Conservation (phyloP, 2,888 invertebrate species). For the Xanthorhoe spadicearia region DNA sequence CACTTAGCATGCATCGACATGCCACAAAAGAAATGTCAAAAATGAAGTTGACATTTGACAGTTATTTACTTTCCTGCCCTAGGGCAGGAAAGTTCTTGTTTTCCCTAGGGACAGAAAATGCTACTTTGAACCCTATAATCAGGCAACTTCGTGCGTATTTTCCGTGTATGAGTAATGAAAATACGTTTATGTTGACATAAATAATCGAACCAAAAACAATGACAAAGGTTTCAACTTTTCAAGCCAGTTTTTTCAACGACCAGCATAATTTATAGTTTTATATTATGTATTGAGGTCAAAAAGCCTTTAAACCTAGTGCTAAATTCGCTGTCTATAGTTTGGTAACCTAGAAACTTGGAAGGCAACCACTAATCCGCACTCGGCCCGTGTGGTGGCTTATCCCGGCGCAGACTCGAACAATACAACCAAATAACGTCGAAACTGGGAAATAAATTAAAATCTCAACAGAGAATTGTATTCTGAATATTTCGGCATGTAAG, state of each 20-base stretch:
- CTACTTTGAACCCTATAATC: too few relatives aligned
- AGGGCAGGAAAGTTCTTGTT: too few relatives aligned
- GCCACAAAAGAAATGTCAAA: too few relatives aligned
- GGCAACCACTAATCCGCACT: slow-evolving; percentile 18
- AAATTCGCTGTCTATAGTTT: neutral
- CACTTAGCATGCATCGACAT: too few relatives aligned
- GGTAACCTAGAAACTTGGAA: slow-evolving; percentile 12
- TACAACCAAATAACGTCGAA: slow-evolving; percentile 1
- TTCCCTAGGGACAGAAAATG: too few relatives aligned
- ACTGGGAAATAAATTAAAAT: neutral
- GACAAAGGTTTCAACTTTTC: neutral
- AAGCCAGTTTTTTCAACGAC: neutral
- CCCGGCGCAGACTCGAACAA: slow-evolving; percentile 1
- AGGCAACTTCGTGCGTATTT: too few relatives aligned
- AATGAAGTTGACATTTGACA: too few relatives aligned
- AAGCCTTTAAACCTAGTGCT: neutral
- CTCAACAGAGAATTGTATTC: neutral
- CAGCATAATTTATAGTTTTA: neutral
- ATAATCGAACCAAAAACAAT: neutral
- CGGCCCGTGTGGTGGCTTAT: slow-evolving; percentile 9
- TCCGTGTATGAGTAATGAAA: too few relatives aligned
- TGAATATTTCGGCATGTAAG: neutral
- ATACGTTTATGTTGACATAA: too few relatives aligned
- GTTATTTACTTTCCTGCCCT: too few relatives aligned
- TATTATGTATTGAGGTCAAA: neutral